phyloP scores from a whole-genome alignment of 2,113 vertebrate genomes.

The Anguilla japonica region DNA sequence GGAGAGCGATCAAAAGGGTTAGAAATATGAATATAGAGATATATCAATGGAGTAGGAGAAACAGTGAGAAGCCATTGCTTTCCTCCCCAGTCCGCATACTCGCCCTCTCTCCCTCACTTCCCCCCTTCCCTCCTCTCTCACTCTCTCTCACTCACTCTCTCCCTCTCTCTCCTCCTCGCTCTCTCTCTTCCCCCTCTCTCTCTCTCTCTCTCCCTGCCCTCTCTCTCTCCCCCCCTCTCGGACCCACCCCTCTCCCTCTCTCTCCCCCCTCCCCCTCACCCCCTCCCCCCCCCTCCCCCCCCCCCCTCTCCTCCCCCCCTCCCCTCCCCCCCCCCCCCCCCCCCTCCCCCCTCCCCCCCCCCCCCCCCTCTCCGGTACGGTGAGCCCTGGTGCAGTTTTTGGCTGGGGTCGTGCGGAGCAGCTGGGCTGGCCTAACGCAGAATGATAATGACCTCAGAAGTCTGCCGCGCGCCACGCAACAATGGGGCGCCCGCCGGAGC shows the following conservation, averaged over 20 bases:
- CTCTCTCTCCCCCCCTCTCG: conserved; percentile 41
- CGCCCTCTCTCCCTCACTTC: not conserved
- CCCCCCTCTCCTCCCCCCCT: not conserved
- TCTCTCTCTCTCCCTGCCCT: not conserved
- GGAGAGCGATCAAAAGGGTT: no score
- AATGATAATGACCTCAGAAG: conserved; percentile 99
- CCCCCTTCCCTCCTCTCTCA: no score
- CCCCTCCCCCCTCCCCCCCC: conserved; percentile 46
- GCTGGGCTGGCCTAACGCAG: conserved; percentile 99
- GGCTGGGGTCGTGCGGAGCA: conserved; percentile 97
- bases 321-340: conserved; percentile 19
- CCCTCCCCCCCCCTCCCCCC: conserved; percentile 13
- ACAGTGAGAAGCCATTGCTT: not conserved
- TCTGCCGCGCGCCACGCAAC: conserved; percentile 99
- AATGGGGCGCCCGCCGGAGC: conserved; percentile 99
- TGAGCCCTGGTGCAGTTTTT: conserved; percentile 89
- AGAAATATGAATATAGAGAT: no score
- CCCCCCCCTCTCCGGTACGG: conserved; percentile 67
- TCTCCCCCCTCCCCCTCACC: conserved; percentile 29
- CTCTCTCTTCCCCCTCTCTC: conserved; percentile 1
- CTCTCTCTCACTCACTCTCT: no score
- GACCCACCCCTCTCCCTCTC: not conserved
- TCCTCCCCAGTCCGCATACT: no score
- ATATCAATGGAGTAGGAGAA: not conserved
- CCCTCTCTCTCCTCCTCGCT: no score